These are phyloP conservation scores for Protobothrops mucrosquamatus DNA, from an alignment of 2,113 vertebrate genomes.

Conservation along the genomic window DNA sequence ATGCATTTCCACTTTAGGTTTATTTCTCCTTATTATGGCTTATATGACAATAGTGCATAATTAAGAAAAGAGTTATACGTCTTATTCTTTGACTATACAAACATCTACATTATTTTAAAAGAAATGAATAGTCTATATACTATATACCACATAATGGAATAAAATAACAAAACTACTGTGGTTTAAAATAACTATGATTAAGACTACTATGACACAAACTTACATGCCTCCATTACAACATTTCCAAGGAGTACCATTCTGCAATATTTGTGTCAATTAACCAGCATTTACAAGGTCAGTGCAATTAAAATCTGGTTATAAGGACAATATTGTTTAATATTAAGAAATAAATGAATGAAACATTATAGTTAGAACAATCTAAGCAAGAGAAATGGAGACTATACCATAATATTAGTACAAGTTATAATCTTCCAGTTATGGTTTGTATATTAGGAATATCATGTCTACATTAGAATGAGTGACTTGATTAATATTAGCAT, in stretches of 20 bases:
- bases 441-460: not conserved
- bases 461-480: not conserved
- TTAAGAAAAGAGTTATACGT: not conserved
- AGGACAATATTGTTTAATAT: not conserved
- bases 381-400: not conserved
- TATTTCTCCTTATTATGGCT: not conserved
- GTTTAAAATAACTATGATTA: conserved; percentile 4
- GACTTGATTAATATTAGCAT: conserved; percentile 10
- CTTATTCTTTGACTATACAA: not conserved
- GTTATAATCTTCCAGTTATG: not conserved
- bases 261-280: not conserved
- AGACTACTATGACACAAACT: not conserved
- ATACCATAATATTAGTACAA: not conserved
- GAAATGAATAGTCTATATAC: conserved; percentile 1
- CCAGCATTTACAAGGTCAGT: not conserved
- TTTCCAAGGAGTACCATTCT: not conserved
- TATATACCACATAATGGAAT: not conserved
- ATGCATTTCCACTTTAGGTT: not conserved
- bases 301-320: not conserved
- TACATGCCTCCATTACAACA: not conserved
- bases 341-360: not conserved
- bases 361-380: not conserved
- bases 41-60: not conserved
- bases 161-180: not conserved
- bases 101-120: not conserved